Evolutionary conservation across 2,888 invertebrate species (phyloP).

Genomic region (Heliconius erato): DNA sequence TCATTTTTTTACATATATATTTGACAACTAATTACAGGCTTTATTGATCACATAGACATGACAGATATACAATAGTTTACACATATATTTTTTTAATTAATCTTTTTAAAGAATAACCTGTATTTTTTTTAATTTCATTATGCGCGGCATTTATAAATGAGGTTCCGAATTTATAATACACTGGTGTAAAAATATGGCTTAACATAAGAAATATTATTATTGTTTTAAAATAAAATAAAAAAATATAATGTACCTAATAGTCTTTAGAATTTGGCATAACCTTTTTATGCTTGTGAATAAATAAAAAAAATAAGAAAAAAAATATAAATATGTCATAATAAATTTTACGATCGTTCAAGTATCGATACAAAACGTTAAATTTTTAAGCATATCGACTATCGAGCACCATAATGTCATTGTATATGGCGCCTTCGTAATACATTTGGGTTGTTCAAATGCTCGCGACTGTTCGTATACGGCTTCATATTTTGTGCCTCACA

Average conservation of each 20-base stretch:
- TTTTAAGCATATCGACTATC: not conserved
- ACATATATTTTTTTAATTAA: too few species aligned
- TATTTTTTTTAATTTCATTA: too few species aligned
- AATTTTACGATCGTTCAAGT: not conserved
- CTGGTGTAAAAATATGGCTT: too few species aligned
- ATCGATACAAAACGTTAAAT: not conserved
- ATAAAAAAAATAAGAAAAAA: not conserved
- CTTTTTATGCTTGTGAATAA: not conserved
- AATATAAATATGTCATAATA: not conserved
- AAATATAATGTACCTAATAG: too few species aligned
- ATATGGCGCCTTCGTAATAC: not conserved
- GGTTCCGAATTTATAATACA: too few species aligned
- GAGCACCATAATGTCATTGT: not conserved
- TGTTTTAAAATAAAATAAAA: too few species aligned
- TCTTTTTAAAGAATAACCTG: too few species aligned
- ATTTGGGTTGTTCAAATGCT: not conserved
- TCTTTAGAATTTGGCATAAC: too few species aligned
- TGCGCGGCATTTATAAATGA: too few species aligned
- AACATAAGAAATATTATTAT: too few species aligned
- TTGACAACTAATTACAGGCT: not conserved
- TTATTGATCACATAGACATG: not conserved
- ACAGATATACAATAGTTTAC: too few species aligned
- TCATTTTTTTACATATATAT: not conserved
- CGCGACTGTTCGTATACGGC: not conserved
- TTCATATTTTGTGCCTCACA: too few species aligned